phyloP scores from a whole-genome alignment of 2,888 invertebrate genomes.

The Pemphredon lugubris region DNA sequence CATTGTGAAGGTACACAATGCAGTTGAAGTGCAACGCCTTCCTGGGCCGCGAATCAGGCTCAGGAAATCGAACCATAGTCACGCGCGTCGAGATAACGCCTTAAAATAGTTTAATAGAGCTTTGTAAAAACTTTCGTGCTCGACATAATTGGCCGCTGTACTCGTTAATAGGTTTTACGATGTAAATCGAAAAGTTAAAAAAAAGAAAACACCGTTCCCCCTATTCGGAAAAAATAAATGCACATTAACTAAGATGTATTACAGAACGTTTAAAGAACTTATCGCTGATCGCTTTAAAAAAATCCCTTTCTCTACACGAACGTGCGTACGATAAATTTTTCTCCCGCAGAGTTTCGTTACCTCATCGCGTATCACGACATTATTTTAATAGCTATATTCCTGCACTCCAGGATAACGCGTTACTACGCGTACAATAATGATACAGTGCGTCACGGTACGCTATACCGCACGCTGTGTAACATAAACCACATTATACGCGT shows the following conservation, averaged over 20 bases:
- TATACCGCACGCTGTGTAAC: constrained; percentile 17
- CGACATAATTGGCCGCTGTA: not conserved
- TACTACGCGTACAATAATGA: constrained; percentile 31
- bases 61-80: not conserved
- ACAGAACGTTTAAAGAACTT: no score
- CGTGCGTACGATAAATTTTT: constrained; percentile 3
- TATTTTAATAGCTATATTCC: constrained; percentile 2
- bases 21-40: constrained; percentile 29
- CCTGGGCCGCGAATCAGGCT: constrained; percentile 13
- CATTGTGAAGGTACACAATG: constrained; percentile 54
- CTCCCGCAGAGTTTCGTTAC: constrained; percentile 2
- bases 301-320: no score
- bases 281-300: no score
- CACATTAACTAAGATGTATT: not conserved
- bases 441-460: constrained; percentile 8
- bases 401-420: constrained; percentile 10
- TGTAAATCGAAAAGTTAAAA: no score
- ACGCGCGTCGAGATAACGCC: not conserved
- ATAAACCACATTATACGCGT: no score
- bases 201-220: not conserved
- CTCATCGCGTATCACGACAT: constrained; percentile 1
- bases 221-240: not conserved
- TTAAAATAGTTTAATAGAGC: not conserved
- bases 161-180: not conserved
- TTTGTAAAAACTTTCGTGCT: no score